These are phyloP conservation scores for Puffinus mauretanicus DNA, from an alignment of 2,113 vertebrate species.

Conservation along the genomic window DNA sequence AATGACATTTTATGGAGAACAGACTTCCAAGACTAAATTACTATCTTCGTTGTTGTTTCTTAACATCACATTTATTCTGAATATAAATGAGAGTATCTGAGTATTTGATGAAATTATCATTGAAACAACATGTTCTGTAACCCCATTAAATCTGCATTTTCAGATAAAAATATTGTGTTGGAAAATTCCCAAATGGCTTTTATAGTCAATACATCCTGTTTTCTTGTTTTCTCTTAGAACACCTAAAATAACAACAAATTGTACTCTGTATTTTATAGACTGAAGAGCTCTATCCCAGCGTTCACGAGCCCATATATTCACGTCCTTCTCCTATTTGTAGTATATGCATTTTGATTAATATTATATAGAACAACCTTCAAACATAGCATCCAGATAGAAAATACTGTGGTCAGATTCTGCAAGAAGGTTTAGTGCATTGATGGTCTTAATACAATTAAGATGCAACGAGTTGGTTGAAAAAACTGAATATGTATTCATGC, in stretches of 20 bases:
- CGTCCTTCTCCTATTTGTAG: background rate
- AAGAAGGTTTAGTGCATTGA: background rate
- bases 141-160: constrained; percentile 42
- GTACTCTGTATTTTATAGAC: background rate
- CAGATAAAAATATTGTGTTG: background rate
- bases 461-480: background rate
- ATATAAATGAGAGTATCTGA: constrained; percentile 32
- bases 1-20: background rate
- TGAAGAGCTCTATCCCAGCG: background rate
- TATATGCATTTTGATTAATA: background rate
- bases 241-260: background rate
- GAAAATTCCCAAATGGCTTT: constrained; percentile 12
- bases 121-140: constrained; percentile 32
- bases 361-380: background rate
- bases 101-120: constrained; percentile 46
- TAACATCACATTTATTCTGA: constrained; percentile 19
- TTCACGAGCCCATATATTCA: background rate
- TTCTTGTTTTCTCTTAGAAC: background rate
- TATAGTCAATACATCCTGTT: background rate
- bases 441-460: background rate
- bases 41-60: background rate
- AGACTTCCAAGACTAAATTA: background rate
- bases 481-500: background rate
- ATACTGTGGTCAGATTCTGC: background rate
- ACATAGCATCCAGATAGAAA: background rate